phyloP scores from a whole-genome alignment of 2,797 vertebrate genomes.

The Sylvilagus floridanus region DNA sequence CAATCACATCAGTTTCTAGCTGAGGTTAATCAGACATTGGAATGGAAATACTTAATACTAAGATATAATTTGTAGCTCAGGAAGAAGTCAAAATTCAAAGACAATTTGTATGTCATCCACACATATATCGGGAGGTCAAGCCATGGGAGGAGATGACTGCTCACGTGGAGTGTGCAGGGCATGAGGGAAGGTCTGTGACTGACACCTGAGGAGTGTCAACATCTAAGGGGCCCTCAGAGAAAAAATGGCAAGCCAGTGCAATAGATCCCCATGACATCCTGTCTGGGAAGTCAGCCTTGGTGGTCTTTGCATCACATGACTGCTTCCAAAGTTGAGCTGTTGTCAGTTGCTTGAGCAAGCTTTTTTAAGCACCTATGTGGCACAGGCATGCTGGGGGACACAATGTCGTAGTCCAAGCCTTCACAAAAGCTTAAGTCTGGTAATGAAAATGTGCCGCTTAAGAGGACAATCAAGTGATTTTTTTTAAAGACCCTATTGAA shows the following conservation, averaged over 20 bases:
- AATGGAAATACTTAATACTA: background rate
- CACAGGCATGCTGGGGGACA: background rate
- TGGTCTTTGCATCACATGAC: background rate
- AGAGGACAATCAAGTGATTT: conserved; percentile 32
- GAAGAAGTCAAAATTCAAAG: conserved; percentile 42
- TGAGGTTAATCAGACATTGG: background rate
- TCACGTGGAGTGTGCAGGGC: background rate
- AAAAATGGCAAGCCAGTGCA: background rate
- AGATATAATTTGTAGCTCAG: background rate
- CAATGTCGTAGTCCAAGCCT: background rate
- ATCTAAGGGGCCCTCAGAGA: background rate
- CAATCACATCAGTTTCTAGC: background rate
- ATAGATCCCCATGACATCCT: background rate
- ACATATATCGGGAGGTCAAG: background rate
- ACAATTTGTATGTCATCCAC: background rate
- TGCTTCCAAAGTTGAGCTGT: background rate
- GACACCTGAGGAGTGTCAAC: background rate
- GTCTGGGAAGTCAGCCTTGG: background rate
- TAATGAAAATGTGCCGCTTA: conserved; percentile 1
- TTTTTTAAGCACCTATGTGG: background rate
- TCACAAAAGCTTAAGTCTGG: conserved; percentile 39
- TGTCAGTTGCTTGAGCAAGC: background rate
- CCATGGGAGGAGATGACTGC: background rate
- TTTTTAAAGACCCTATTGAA: conserved; percentile 38
- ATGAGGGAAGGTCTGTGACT: background rate